Percentiles rank a stretch among this genome's conserved stretches.
Evolutionary conservation across 2,888 invertebrate species (phyloP).

Genomic region (Epicampocera succincta): DNA sequence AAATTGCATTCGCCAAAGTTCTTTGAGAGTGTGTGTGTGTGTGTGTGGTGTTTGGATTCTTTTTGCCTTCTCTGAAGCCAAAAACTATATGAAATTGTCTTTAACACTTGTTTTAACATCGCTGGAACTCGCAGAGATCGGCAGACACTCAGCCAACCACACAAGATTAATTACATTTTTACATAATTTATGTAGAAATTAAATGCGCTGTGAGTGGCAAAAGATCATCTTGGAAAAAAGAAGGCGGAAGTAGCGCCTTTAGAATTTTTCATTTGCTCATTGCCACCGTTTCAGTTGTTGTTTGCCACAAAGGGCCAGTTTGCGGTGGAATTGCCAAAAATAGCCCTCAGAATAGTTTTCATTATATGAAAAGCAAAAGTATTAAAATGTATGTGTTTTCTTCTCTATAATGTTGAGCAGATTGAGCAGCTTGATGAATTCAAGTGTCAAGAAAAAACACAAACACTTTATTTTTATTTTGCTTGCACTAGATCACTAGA

Average conservation of each 20-base stretch:
- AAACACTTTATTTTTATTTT: too few species aligned
- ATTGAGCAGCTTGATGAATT: too few species aligned
- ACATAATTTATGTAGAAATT: too few species aligned
- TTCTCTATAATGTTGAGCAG: too few species aligned
- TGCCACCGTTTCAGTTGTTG: not conserved
- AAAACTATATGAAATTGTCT: conserved; percentile 2
- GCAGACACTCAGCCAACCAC: conserved; percentile 37
- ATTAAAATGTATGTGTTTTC: too few species aligned
- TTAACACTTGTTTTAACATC: conserved; percentile 47
- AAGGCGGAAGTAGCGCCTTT: not conserved
- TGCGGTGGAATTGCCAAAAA: too few species aligned
- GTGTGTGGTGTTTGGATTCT: conserved; percentile 9
- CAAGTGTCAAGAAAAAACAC: too few species aligned
- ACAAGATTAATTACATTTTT: conserved; percentile 77
- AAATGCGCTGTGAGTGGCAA: not conserved
- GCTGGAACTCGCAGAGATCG: conserved; percentile 21
- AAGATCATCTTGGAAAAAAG: not conserved
- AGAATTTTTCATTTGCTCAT: not conserved
- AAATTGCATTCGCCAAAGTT: conserved; percentile 47
- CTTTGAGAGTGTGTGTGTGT: conserved; percentile 42
- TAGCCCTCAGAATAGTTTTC: too few species aligned
- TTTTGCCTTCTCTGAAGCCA: conserved; percentile 43
- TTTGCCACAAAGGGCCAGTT: too few species aligned
- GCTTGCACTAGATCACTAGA: too few species aligned
- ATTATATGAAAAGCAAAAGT: too few species aligned